phyloP scores from a whole-genome alignment of 2,888 invertebrate genomes.

The Campoplex nolae region DNA sequence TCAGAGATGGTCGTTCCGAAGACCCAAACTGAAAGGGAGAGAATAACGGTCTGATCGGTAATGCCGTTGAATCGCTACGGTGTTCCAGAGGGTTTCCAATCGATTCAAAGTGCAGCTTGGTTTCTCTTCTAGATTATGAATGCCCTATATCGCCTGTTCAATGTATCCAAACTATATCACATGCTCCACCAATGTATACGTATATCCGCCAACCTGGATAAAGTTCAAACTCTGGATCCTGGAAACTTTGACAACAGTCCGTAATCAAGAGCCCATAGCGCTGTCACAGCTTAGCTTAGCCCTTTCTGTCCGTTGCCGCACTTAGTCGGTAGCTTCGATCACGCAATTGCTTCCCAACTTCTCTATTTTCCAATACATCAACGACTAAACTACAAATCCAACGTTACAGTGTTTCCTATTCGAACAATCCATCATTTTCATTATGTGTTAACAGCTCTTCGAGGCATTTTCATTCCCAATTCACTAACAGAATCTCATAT shows the following conservation, averaged over 20 bases:
- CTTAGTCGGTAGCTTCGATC: slow-evolving; percentile 48
- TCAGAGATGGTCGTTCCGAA: slow-evolving; percentile 21
- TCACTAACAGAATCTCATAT: background rate
- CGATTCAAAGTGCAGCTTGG: slow-evolving; percentile 48
- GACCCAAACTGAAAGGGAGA: background rate
- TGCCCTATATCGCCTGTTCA: slow-evolving; percentile 7
- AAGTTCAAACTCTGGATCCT: slow-evolving; percentile 59
- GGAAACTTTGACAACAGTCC: slow-evolving; percentile 66
- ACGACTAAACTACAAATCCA: slow-evolving; percentile 8
- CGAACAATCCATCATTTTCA: background rate
- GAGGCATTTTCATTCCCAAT: background rate
- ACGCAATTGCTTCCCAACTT: slow-evolving; percentile 53
- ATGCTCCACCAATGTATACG: slow-evolving; percentile 25
- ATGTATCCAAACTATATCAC: slow-evolving; percentile 25
- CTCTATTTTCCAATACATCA: slow-evolving; percentile 10
- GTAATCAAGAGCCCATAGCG: slow-evolving; percentile 66
- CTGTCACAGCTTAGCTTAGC: slow-evolving; percentile 49
- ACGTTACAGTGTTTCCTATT: background rate
- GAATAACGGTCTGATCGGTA: background rate
- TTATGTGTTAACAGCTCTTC: background rate
- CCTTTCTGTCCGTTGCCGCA: slow-evolving; percentile 35
- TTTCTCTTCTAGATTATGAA: slow-evolving; percentile 41
- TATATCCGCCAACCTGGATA: slow-evolving; percentile 14
- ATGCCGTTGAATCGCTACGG: slow-evolving; percentile 27
- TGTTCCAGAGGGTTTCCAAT: slow-evolving; percentile 37